phyloP scores from a whole-genome alignment of 2,888 invertebrate species.

The Graphium colonna region DNA sequence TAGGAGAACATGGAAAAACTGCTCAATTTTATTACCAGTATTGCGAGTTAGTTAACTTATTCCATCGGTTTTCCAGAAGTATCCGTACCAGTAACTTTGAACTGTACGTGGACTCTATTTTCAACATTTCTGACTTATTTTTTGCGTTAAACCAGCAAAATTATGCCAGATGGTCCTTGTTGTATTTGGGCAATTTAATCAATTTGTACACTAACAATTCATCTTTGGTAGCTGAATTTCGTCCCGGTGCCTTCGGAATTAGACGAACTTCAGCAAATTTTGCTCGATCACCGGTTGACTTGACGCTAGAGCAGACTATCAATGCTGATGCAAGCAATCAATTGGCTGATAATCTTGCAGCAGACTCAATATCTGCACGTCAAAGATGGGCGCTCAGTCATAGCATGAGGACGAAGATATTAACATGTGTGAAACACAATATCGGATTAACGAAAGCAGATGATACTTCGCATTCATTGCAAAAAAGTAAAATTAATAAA shows the following conservation, averaged over 20 bases:
- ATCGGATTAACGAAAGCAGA: conserved; percentile 32
- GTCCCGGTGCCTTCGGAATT: conserved; percentile 26
- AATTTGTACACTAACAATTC: too few relatives aligned
- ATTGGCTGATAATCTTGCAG: conserved; percentile 27
- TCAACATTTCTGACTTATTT: too few relatives aligned
- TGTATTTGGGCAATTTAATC: too few relatives aligned
- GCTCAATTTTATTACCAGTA: too few relatives aligned
- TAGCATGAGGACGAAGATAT: conserved; percentile 37
- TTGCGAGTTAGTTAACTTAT: too few relatives aligned
- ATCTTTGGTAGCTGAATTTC: too few relatives aligned
- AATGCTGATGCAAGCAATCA: conserved; percentile 40
- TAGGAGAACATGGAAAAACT: too few relatives aligned
- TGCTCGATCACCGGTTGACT: conserved; percentile 30
- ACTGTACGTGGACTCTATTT: too few relatives aligned
- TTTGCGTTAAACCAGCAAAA: too few relatives aligned
- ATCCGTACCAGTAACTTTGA: too few relatives aligned
- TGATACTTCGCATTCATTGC: conserved; percentile 30
- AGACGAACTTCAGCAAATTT: conserved; percentile 28
- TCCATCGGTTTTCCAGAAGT: too few relatives aligned
- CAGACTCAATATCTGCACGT: conserved; percentile 36
- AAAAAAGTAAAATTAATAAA: conserved; percentile 7
- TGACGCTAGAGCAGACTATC: conserved; percentile 35
- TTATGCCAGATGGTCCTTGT: too few relatives aligned
- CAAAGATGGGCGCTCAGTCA: conserved; percentile 41
- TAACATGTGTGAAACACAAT: conserved; percentile 25